A percentile compares a stretch with the other conserved stretches of the same genome.
These are phyloP conservation scores for Anarhynchus alexandrinus DNA, from an alignment of 2,113 vertebrate species.

Conservation along the genomic window DNA sequence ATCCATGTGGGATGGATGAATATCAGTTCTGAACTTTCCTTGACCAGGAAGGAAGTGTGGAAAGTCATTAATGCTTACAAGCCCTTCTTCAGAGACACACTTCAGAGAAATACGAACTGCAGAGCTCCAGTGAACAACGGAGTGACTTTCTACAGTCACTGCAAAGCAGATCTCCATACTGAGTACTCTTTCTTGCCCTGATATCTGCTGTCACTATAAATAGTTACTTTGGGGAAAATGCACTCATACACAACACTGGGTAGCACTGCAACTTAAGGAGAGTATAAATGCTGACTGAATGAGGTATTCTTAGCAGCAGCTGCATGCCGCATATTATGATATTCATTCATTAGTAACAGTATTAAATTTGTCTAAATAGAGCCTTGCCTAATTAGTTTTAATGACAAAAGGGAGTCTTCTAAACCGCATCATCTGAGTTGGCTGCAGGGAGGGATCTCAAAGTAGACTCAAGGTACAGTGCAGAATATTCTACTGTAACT, in stretches of 20 bases:
- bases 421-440: not conserved
- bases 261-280: not conserved
- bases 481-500: not conserved
- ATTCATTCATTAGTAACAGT: not conserved
- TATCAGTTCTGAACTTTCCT: constrained; percentile 10
- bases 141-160: not conserved
- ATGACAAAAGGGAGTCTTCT: not conserved
- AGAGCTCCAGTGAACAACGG: not conserved
- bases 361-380: constrained; percentile 6
- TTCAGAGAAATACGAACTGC: not conserved
- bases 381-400: not conserved
- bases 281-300: not conserved
- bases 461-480: not conserved
- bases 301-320: not conserved
- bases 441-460: not conserved
- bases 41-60: not conserved
- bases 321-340: not conserved
- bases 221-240: not conserved
- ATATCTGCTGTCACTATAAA: not conserved
- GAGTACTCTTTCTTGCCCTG: not conserved
- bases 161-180: not conserved
- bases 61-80: not conserved
- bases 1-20: not conserved
- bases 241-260: not conserved
- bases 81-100: not conserved